phyloP scores from a whole-genome alignment of 2,888 invertebrate genomes.

The Synergus laeviventris region DNA sequence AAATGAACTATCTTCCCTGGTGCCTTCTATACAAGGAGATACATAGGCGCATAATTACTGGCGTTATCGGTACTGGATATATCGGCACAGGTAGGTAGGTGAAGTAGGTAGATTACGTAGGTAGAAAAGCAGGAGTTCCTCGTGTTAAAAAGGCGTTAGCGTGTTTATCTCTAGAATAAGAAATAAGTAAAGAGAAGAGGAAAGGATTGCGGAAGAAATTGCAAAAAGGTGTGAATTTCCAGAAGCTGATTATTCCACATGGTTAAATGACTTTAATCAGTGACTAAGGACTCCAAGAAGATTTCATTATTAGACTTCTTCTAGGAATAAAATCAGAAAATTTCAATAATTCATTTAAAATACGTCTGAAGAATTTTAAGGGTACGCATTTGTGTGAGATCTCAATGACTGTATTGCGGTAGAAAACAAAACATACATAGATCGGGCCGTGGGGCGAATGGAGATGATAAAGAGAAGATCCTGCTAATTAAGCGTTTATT shows the following conservation, averaged over 20 bases:
- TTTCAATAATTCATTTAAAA: too few relatives aligned
- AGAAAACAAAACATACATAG: neutral
- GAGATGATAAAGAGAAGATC: constrained; percentile 54
- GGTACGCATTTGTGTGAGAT: neutral
- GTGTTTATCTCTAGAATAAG: constrained; percentile 35
- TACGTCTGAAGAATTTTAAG: neutral
- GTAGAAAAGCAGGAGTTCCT: constrained; percentile 27
- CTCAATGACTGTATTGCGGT: neutral
- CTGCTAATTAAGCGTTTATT: constrained; percentile 71
- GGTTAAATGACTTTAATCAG: neutral
- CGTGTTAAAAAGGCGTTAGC: constrained; percentile 36
- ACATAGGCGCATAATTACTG: constrained; percentile 18
- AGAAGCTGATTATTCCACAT: constrained; percentile 22
- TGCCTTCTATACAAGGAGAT: constrained; percentile 1
- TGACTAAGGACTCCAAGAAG: neutral
- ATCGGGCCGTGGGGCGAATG: constrained; percentile 13
- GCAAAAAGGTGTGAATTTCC: constrained; percentile 20
- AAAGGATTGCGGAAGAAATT: constrained; percentile 23
- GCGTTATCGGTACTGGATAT: constrained; percentile 24
- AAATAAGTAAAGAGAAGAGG: constrained; percentile 26
- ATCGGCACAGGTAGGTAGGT: constrained; percentile 18
- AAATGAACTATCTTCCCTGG: constrained; percentile 10
- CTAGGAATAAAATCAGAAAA: neutral
- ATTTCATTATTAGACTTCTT: neutral
- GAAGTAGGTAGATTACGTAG: constrained; percentile 34